Evolutionary conservation across 2,888 invertebrate species (phyloP), one percentile per base, ranked within the genome.

Genomic region (Acleris cristana): DNA sequence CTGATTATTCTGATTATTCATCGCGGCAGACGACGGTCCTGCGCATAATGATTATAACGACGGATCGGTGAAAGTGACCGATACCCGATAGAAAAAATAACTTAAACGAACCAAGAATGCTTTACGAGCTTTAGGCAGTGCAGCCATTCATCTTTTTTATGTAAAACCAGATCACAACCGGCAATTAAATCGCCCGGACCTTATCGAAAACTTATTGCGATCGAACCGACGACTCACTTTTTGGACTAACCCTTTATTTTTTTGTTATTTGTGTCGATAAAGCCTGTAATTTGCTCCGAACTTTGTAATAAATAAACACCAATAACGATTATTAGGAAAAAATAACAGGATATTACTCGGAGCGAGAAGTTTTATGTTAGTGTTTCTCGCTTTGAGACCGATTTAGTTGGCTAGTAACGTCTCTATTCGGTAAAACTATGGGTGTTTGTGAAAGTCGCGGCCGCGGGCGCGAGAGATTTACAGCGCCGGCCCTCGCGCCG

Each of bases 191-290:
- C 88, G 89, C 84, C 89, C 90, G 90, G 86, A 90, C 90, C 76
- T 89, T 92, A 92, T 92, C 92, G 91, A 90, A 90, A 91, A 92
- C 90, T 90, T 92, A 92, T 92, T 92, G 92, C 91, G 88, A 91
- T 90, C 91, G 87, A 82, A 76, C 86, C 86, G 85, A 91, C 92
- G 90, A 90, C 92, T 92, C 88, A 92, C 89, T 92, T 92, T 92
- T 92, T 92, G 87, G 90, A 82, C 86, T 88, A 90, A 92, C 90
- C 92, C 92, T 90, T 92, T 89, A 85, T 88, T 90, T 90, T 91
- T 92, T 91, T 70, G 63, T 69, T 71, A 71, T 86, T 86, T 80
- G 78, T 80, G 78, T 83, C 89, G 89, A 89, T 88, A 90, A 87
- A 90, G 88, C 91, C 91, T 91, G 86, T 92, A 92, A 92, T 92